Percentiles rank a stretch among this genome's conserved stretches.
Evolutionary conservation across 1,140 invertebrate species (phyloP).

Genomic region (Holotrichia oblita): DNA sequence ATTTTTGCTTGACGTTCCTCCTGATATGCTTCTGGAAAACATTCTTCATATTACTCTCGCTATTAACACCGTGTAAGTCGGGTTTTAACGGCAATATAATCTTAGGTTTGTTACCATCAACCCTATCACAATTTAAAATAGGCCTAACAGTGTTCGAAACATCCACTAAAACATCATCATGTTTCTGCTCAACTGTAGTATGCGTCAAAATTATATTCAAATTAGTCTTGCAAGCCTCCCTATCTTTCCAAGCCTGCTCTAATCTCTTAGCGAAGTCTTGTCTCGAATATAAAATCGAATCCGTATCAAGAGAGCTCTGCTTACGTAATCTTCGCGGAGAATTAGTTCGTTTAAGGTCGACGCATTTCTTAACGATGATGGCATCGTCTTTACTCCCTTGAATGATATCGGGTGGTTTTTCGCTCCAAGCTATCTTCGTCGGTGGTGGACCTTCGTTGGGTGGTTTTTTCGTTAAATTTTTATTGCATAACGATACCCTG

Average conservation of each 20-base stretch:
- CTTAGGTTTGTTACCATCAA: slow-evolving; percentile 46
- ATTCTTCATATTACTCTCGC: slow-evolving; percentile 45
- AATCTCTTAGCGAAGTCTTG: slow-evolving; percentile 65
- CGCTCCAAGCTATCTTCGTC: slow-evolving; percentile 57
- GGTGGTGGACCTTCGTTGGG: slow-evolving; percentile 46
- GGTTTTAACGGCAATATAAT: slow-evolving; percentile 50
- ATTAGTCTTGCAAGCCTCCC: slow-evolving; percentile 63
- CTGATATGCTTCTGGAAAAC: slow-evolving; percentile 54
- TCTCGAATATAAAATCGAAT: slow-evolving; percentile 64
- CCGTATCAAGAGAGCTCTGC: slow-evolving; percentile 55
- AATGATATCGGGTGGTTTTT: slow-evolving; percentile 41
- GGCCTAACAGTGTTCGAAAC: slow-evolving; percentile 36
- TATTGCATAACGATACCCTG: slow-evolving; percentile 48
- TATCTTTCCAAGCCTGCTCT: slow-evolving; percentile 64
- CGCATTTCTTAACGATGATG: slow-evolving; percentile 56
- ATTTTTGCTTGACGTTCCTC: slow-evolving; percentile 47
- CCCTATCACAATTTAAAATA: not conserved
- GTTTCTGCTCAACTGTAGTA: slow-evolving; percentile 54
- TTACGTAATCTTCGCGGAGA: slow-evolving; percentile 44
- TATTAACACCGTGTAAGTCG: slow-evolving; percentile 37
- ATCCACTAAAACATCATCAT: slow-evolving; percentile 44
- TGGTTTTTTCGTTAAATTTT: slow-evolving; percentile 43
- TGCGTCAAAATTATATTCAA: slow-evolving; percentile 67
- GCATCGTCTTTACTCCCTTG: slow-evolving; percentile 38
- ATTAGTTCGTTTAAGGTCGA: slow-evolving; percentile 50